A percentile compares a stretch with the other conserved stretches of the same genome.
These are phyloP conservation scores for Frieseomelitta varia DNA, from an alignment of 1,140 invertebrate species.

Conservation along the genomic window DNA sequence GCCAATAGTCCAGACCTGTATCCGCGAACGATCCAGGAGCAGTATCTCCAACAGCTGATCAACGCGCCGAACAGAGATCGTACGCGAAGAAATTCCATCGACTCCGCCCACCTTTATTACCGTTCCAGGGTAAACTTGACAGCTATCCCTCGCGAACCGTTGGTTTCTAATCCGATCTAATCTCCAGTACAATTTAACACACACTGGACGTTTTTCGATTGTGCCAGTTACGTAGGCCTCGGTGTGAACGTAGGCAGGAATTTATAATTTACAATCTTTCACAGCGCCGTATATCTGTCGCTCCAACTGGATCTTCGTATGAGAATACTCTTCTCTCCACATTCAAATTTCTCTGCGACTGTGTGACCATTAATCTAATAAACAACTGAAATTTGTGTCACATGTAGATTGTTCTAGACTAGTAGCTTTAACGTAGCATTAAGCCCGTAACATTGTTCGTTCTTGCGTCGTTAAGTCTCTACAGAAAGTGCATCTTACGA, in stretches of 20 bases:
- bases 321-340: neutral
- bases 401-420: neutral
- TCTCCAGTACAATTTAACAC: slow-evolving; percentile 29
- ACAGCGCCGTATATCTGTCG: neutral
- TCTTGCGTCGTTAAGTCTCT: neutral
- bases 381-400: neutral
- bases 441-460: neutral
- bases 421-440: neutral
- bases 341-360: neutral
- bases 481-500: slow-evolving; percentile 8
- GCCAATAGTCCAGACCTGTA: slow-evolving; percentile 77
- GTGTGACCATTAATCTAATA: slow-evolving; percentile 10
- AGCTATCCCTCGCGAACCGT: slow-evolving; percentile 30
- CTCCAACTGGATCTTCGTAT: neutral
- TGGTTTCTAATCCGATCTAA: slow-evolving; percentile 28
- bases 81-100: slow-evolving; percentile 75
- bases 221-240: slow-evolving; percentile 66
- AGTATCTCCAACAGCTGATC: slow-evolving; percentile 63
- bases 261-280: slow-evolving; percentile 15
- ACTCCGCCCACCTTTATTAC: slow-evolving; percentile 77
- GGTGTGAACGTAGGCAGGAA: slow-evolving; percentile 71
- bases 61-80: slow-evolving; percentile 66
- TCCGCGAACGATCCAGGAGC: slow-evolving; percentile 69
- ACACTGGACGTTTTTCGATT: slow-evolving; percentile 18
- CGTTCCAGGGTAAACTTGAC: slow-evolving; percentile 78